These are phyloP conservation scores for Candoia aspera DNA, from an alignment of 2,113 vertebrate genomes.

Conservation along the genomic window DNA sequence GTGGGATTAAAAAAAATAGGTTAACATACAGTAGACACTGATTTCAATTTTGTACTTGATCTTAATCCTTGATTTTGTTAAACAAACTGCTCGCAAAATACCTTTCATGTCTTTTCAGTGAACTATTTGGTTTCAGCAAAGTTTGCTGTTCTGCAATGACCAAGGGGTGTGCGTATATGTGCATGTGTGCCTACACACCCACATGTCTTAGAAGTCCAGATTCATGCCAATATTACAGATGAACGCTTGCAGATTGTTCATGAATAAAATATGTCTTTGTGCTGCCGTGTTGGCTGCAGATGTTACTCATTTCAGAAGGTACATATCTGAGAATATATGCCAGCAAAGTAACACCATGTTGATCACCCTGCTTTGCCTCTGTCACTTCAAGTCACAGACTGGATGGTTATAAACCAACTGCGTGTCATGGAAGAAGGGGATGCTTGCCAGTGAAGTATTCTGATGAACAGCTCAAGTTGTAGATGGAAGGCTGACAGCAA, in stretches of 20 bases:
- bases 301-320: neutral
- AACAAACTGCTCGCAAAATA: neutral
- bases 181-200: too few species aligned
- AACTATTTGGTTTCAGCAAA: neutral
- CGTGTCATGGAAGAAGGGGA: neutral
- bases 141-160: neutral
- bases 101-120: neutral
- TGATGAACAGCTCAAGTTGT: neutral
- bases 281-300: neutral
- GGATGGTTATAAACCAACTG: neutral
- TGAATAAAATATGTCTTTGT: constrained; percentile 9
- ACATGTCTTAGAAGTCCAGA: neutral
- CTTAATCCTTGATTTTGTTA: neutral
- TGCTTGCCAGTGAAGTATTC: neutral
- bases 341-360: neutral
- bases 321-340: neutral
- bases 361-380: neutral
- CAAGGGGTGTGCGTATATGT: neutral
- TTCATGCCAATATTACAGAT: neutral
- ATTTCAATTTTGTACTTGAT: neutral
- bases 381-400: neutral
- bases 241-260: constrained; percentile 9
- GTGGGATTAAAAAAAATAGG: too few species aligned
- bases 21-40: too few species aligned
- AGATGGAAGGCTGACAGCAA: neutral